Percentiles rank a stretch among this genome's conserved stretches.
Evolutionary conservation across 2,113 vertebrate genomes (phyloP).

Genomic region (Myotis brandtii): DNA sequence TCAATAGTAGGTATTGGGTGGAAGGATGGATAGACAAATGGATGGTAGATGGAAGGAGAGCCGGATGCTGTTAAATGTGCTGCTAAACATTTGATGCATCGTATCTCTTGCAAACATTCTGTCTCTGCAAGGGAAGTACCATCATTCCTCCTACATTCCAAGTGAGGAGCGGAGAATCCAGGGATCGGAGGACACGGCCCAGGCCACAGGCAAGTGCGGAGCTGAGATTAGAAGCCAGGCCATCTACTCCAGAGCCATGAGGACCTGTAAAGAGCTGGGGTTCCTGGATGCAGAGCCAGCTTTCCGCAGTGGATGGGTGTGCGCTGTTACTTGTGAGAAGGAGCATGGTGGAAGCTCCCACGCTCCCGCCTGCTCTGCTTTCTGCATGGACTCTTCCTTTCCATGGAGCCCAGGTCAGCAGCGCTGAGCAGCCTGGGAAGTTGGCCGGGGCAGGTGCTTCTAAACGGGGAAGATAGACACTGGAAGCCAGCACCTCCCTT

Average conservation of each 20-base stretch:
- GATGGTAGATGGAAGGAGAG: background rate
- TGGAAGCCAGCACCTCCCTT: too few relatives aligned
- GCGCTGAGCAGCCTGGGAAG: background rate
- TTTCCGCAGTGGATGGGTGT: accelerated
- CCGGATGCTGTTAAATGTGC: background rate
- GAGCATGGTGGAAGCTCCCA: background rate
- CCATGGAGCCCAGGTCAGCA: background rate
- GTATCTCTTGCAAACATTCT: too few relatives aligned
- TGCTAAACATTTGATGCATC: background rate
- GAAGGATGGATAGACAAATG: background rate
- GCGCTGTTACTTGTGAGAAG: background rate
- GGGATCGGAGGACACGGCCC: background rate
- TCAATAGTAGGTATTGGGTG: background rate
- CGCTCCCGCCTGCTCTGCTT: background rate
- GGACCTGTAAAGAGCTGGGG: background rate
- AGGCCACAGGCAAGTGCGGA: background rate
- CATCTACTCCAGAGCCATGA: background rate
- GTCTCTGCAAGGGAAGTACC: too few relatives aligned
- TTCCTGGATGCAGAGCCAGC: too few relatives aligned
- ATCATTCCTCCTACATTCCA: background rate
- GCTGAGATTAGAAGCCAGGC: background rate
- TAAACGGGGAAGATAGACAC: background rate
- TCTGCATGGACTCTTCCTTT: background rate
- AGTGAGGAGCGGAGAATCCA: background rate
- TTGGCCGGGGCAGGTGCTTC: accelerated